Conservation (phyloP, 2,888 invertebrate genomes). For the Agrotis puta region DNA sequence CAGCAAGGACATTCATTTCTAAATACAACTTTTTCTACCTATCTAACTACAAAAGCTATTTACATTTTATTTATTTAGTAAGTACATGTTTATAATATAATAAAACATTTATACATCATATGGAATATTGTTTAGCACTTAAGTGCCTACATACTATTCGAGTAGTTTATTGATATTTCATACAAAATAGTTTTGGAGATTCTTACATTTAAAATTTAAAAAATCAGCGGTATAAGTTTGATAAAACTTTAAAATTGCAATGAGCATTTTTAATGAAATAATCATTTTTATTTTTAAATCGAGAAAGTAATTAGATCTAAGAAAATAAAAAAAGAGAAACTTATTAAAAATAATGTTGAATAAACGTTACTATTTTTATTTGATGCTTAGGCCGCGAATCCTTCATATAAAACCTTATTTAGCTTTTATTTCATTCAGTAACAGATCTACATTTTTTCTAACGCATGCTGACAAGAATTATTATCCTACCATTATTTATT, state of each 20-base stretch:
- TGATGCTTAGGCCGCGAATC: constrained; percentile 55
- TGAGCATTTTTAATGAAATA: constrained; percentile 4
- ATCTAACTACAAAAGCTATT: constrained; percentile 68
- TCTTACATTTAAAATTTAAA: constrained; percentile 25
- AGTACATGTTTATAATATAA: constrained; percentile 58
- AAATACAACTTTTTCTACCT: constrained; percentile 55
- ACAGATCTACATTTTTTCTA: constrained; percentile 52
- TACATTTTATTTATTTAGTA: constrained; percentile 63
- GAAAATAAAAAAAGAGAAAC: background rate
- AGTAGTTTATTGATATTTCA: constrained; percentile 40
- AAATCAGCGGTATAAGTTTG: constrained; percentile 9
- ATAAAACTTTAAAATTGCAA: background rate
- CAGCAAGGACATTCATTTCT: constrained; percentile 48
- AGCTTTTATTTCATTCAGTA: constrained; percentile 38
- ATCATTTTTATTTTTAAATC: no score
- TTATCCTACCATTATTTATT: constrained; percentile 24
- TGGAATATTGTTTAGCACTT: constrained; percentile 53
- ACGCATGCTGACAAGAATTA: constrained; percentile 42
- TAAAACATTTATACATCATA: constrained; percentile 58
- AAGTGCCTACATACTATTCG: constrained; percentile 38
- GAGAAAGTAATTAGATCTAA: background rate
- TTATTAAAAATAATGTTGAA: background rate
- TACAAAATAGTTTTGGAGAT: constrained; percentile 57
- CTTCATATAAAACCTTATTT: constrained; percentile 34
- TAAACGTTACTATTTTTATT: constrained; percentile 3